Base-by-base conservation (phyloP, 2,113 vertebrate species). In the Lepus europaeus region DNA sequence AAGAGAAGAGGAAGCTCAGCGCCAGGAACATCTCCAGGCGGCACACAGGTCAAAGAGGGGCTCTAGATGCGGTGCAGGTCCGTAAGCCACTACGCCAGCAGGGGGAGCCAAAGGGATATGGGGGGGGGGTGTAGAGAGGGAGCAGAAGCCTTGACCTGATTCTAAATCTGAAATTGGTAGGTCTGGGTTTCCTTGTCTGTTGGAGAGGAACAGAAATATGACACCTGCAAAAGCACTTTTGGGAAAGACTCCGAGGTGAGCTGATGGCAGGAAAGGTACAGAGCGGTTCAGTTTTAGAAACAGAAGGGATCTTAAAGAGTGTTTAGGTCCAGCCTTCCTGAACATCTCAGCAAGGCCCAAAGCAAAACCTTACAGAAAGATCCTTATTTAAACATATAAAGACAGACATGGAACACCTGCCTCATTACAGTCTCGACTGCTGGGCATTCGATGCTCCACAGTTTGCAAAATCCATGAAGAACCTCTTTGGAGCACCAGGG, bases 301-400 rank as follows among this genome's bases (percentile, higher is more conserved):
- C 20, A 78, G 25, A 72, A 23, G 49, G 72, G 27, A 69, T 13
- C 3, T 20, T 3, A 39, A 36, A 36, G 31, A 9, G 3, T 2
- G 13, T 22, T 9, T 6, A 19, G 3, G 27, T 31, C 39, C 53
- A 49, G 27, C 17, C 29, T 45, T 81, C 68, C 5, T 31, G 49
- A 72, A 85, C 29, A 51, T 39, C 59, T 82, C 73, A 69, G 61
- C 17, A 39, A 36, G 2, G 9, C 4, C 31, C 9, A 89, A 77
- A 74, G 61, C 49, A 87, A 93, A 87, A 77, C 51, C 36, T 87
- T 77, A 56, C 10, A 22, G 69, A 49, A 87, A 90, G 59, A 17
- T 23, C 45, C 45, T 45, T 45, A 6, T 7, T 1, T 45, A 84
- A 63, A 77, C 29, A 51, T 0, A n/a, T 45, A 51, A 80, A 91